phyloP scores from a whole-genome alignment of 2,797 vertebrate genomes.

The Gymnoscopelus microlampas region DNA sequence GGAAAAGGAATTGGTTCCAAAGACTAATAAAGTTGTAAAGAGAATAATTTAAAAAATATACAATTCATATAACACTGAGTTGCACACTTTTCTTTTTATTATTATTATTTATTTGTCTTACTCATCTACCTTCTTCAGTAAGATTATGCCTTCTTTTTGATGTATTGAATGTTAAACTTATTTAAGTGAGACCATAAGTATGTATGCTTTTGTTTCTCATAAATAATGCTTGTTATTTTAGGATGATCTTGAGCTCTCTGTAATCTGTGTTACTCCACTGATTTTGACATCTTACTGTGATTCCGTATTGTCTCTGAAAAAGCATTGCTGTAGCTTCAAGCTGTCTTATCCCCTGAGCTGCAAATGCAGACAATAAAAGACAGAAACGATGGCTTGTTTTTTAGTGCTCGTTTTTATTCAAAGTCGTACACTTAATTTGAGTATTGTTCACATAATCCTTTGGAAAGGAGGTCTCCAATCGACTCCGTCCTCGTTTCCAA shows the following conservation, averaged over 20 bases:
- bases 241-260: background rate
- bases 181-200: too few species aligned
- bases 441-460: conserved; percentile 2
- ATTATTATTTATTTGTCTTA: too few species aligned
- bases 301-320: conserved; percentile 23
- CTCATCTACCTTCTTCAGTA: too few species aligned
- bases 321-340: conserved; percentile 13
- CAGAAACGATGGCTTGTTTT: conserved; percentile 6
- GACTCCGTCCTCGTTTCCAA: background rate
- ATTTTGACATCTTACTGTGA: conserved; percentile 8
- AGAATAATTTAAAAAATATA: too few species aligned
- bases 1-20: too few species aligned
- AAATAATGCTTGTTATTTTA: background rate
- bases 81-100: too few species aligned
- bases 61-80: too few species aligned
- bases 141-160: too few species aligned
- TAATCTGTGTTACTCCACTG: background rate
- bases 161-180: too few species aligned
- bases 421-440: conserved; percentile 8
- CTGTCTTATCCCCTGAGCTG: background rate
- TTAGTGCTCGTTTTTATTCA: conserved; percentile 31
- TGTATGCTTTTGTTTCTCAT: background rate
- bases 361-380: background rate
- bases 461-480: background rate
- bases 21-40: too few species aligned